Percentiles rank a stretch among this genome's conserved stretches.
These are phyloP conservation scores for Apis cerana DNA, from an alignment of 1,140 invertebrate genomes.

Conservation along the genomic window DNA sequence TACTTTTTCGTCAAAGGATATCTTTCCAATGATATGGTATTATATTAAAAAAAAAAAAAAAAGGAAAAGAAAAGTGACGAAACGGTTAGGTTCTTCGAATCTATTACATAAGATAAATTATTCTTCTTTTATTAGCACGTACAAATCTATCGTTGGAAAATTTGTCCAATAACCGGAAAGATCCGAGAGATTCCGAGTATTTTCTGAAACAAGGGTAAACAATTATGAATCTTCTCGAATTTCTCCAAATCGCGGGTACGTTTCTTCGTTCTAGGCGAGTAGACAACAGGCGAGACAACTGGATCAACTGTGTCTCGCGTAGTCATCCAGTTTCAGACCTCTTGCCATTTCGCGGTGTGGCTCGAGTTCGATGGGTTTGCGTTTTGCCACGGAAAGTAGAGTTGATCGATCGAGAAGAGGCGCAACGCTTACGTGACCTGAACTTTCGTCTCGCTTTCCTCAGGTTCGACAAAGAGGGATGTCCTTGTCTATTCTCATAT, in stretches of 20 bases:
- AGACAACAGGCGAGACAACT: neutral
- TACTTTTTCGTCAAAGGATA: neutral
- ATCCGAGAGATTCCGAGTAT: too few species aligned
- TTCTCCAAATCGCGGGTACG: neutral
- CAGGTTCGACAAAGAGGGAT: constrained; percentile 41
- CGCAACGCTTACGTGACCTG: constrained; percentile 59
- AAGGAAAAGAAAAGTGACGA: too few species aligned
- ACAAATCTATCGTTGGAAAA: too few species aligned
- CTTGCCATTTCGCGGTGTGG: constrained; percentile 16
- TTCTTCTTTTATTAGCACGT: too few species aligned
- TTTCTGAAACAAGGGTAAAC: too few species aligned
- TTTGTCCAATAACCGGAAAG: too few species aligned
- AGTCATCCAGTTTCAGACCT: constrained; percentile 19
- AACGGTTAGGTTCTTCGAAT: too few species aligned
- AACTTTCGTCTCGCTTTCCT: constrained; percentile 56
- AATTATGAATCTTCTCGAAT: too few species aligned
- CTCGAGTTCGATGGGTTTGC: constrained; percentile 34
- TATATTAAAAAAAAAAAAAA: too few species aligned
- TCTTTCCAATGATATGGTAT: neutral
- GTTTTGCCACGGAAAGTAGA: constrained; percentile 62
- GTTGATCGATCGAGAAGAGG: constrained; percentile 55
- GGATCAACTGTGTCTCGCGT: neutral
- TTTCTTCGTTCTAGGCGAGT: neutral
- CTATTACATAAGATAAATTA: too few species aligned
- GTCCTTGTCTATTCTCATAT: constrained; percentile 56